phyloP scores from a whole-genome alignment of 2,113 vertebrate species.

The Lepisosteus oculatus region DNA sequence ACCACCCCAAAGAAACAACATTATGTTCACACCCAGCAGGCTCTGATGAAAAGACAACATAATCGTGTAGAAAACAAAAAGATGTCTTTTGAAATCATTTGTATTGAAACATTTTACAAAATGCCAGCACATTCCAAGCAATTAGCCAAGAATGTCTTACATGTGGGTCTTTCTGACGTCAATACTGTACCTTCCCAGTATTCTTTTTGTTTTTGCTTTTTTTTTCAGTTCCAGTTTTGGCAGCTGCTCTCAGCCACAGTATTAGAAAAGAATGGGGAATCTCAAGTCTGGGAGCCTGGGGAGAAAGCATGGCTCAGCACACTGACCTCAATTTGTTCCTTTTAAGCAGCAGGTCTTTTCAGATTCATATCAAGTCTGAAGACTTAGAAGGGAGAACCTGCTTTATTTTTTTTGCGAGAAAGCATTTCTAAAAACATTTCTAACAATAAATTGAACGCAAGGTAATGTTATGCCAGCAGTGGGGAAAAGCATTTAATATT shows the following conservation, averaged over 20 bases:
- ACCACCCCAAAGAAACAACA: no score
- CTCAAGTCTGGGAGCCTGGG: neutral
- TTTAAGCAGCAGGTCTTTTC: no score
- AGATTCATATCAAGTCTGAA: neutral
- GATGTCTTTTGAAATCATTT: conserved; percentile 38
- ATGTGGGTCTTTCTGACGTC: conserved; percentile 73
- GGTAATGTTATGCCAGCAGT: no score
- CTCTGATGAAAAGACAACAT: neutral
- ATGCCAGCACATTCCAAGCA: conserved; percentile 60
- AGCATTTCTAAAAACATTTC: no score
- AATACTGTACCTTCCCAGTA: conserved; percentile 66
- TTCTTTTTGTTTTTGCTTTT: conserved; percentile 45
- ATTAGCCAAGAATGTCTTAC: conserved; percentile 69
- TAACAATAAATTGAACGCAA: no score
- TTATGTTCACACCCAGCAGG: no score
- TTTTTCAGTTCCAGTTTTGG: conserved; percentile 22
- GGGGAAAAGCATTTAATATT: no score
- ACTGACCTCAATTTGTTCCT: conserved; percentile 6
- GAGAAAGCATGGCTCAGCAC: neutral
- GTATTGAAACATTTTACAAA: conserved; percentile 47
- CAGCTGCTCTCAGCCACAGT: conserved; percentile 42
- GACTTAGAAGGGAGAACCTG: no score
- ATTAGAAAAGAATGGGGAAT: neutral
- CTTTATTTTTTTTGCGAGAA: no score
- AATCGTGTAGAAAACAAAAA: conserved; percentile 32